Base-by-base conservation (phyloP, 2,797 vertebrate genomes). In the Sylvilagus floridanus region DNA sequence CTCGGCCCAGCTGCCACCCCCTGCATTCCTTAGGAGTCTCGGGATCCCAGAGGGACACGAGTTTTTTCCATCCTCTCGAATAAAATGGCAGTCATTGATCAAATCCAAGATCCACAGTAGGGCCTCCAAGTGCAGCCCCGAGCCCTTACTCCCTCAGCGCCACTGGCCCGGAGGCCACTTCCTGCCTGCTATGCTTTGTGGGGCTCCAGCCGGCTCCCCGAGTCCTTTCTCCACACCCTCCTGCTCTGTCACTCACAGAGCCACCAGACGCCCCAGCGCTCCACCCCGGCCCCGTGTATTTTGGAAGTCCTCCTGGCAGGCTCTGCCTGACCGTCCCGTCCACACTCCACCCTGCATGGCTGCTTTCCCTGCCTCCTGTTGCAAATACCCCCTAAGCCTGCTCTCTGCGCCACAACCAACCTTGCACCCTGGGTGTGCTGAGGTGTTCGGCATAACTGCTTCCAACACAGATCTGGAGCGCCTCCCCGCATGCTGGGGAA, bases 1-100 rank as follows among this genome's bases (percentile, higher is more conserved):
- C 78, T 84, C 92, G 88, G 94, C 95, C 85, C 68, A 17, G 60
- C 28, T 47, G 84, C 88, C 82, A 92, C 66, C 11, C 24, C 72
- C 76, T 35, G n/a, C 82, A 28, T 57, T 92, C 87, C 50, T 93
- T 37, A 52, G 22, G 91, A 95, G 86, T 66, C 88, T 87, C 52
- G 4, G 76, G 85, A 77, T 63, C 83, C 79, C 73, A 69, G 0
- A 96, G 57, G 83, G 10, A 94, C 83, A 54, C 12, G 57, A 35
- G 37, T 75, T 16, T 73, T 96, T 94, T 93, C 85, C 85, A 77
- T 76, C 62, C 84, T 94, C 88, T 81, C 11, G 12, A 92, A 94
- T 91, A 65, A 93, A 93, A 94, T 57, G 68, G 32, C 35, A 50
- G 60, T 63, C 69, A 69, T 63, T 83, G 93, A 93, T 88, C 66